Evolutionary conservation across 2,888 invertebrate genomes (phyloP).

Genomic region (Drosophila subsilvestris): DNA sequence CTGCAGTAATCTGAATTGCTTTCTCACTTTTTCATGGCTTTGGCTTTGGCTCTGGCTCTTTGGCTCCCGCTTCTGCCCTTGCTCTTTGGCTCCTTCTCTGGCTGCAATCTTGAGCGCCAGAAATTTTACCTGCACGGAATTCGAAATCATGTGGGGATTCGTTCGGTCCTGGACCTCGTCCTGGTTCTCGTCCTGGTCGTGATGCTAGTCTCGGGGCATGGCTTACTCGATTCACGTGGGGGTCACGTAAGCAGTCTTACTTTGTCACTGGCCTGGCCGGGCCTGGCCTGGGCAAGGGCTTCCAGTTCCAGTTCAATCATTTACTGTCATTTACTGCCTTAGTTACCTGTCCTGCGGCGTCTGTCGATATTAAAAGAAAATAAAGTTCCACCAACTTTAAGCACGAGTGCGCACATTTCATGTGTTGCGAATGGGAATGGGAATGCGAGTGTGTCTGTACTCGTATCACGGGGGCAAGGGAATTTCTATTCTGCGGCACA

Average conservation of each 20-base stretch:
- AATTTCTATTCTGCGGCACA: neutral
- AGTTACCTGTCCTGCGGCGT: constrained; percentile 47
- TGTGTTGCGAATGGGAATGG: constrained; percentile 25
- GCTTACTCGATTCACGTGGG: constrained; percentile 9
- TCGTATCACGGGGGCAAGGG: neutral
- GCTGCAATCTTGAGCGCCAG: constrained; percentile 70
- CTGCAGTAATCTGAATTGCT: constrained; percentile 75
- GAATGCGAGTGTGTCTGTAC: neutral
- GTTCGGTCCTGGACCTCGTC: neutral
- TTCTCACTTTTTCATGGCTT: constrained; percentile 72
- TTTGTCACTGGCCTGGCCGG: constrained; percentile 63
- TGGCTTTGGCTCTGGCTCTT: constrained; percentile 8
- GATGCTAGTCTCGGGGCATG: constrained; percentile 3
- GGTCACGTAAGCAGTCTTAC: constrained; percentile 75
- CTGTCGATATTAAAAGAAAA: constrained; percentile 31
- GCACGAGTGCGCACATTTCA: constrained; percentile 62
- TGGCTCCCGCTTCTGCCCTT: constrained; percentile 2
- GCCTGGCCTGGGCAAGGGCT: constrained; percentile 2
- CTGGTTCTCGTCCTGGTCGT: neutral
- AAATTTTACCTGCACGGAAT: constrained; percentile 76
- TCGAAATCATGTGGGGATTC: constrained; percentile 64
- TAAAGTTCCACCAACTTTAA: constrained; percentile 50
- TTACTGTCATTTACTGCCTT: constrained; percentile 72
- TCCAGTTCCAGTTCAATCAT: constrained; percentile 74
- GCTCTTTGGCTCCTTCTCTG: constrained; percentile 23